Base-by-base conservation (phyloP, 2,113 vertebrate genomes). In the Chionomys nivalis region DNA sequence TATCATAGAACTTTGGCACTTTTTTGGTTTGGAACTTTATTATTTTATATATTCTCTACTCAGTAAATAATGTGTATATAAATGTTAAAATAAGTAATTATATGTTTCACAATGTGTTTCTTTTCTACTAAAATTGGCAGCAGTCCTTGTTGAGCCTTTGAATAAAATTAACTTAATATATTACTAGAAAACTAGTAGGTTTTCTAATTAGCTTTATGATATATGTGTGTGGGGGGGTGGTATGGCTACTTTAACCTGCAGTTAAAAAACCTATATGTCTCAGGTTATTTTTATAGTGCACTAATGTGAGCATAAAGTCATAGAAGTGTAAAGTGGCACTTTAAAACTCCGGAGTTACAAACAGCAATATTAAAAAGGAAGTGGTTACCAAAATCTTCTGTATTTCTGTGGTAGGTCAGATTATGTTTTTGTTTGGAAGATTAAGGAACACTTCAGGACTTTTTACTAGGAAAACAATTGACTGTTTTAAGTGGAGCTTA, bases 231-330 rank as follows among this genome's bases (percentile, higher is more conserved):
- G 49, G 1, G 49, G 1, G 49, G 10, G 49, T 44, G 47, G 11
- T 14, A 47, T 31, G 12, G 13, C 21, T 31, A 16, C 24, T 47
- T 42, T 75, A 12, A 42, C 21, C 4, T 42, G 7, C 21, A 39
- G 23, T 23, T 42, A 14, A 76, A 66, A 2, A 91, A 86, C 49
- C 63, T n/a, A 1, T 52, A 85, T 21, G 17, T 1, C n/a, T 3
- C 3, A 96, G 33, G 19, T 2, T 1, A 36, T 93, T 72, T 39
- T 26, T 82, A 73, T 82, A 17, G 79, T 49, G 24, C 55, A 31
- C 94, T 83, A 24, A 5, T 16, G 23, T 93, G 86, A 88, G 4
- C 79, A 96, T 95, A 86, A 97, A 90, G 61, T n/a, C 79, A 23
- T 0, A 70, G 94, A 94, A 96, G 73, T 10, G 19, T 31, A 63